These are phyloP conservation scores for Monomorium pharaonis DNA, from an alignment of 1,140 invertebrate genomes.

Conservation along the genomic window DNA sequence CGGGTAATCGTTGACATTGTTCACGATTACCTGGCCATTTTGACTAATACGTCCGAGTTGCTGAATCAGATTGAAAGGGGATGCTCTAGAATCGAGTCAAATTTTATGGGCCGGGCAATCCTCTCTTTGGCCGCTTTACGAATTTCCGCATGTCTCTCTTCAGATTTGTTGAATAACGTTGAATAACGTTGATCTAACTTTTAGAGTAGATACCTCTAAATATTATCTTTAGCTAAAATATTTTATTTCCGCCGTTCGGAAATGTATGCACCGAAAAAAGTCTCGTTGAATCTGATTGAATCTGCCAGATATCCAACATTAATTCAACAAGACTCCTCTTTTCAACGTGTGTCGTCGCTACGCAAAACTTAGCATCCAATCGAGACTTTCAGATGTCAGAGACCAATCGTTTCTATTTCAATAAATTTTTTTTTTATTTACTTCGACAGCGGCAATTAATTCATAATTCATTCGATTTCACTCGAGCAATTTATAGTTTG, in stretches of 20 bases:
- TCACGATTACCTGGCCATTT: constrained; percentile 28
- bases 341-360: no score
- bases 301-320: no score
- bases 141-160: background rate
- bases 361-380: no score
- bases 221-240: background rate
- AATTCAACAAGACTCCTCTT: no score
- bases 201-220: background rate
- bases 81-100: background rate
- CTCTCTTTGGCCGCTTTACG: background rate
- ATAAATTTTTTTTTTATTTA: no score
- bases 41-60: constrained; percentile 9
- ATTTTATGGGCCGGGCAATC: background rate
- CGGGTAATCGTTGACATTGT: constrained; percentile 52
- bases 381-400: no score
- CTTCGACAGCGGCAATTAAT: no score
- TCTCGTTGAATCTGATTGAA: no score
- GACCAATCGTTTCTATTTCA: no score
- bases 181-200: background rate
- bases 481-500: no score
- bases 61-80: constrained; percentile 15
- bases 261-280: no score
- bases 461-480: no score
- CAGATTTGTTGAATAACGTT: background rate
- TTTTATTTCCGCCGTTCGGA: background rate